These are phyloP conservation scores for Phyto melanocephala DNA, from an alignment of 2,888 invertebrate genomes.

Conservation along the genomic window DNA sequence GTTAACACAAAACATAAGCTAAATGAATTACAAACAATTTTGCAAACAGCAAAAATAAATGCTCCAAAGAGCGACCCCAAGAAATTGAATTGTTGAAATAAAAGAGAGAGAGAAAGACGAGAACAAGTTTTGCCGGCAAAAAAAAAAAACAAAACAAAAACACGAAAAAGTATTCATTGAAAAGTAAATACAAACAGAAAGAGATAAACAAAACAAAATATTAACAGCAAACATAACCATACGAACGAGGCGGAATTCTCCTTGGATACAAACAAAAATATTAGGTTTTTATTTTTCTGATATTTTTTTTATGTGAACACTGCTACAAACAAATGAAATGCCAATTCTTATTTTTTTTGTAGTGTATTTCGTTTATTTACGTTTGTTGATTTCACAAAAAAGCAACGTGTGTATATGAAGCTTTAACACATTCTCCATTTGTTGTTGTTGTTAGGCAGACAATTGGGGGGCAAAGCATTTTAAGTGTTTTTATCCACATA, in stretches of 20 bases:
- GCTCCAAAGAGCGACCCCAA: conserved; percentile 25
- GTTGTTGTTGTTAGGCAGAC: conserved; percentile 24
- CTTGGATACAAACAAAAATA: conserved; percentile 50
- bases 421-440: conserved; percentile 22
- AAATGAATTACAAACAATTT: neutral
- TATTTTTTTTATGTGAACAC: neutral
- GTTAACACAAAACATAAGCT: conserved; percentile 7
- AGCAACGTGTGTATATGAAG: conserved; percentile 46
- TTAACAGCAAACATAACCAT: conserved; percentile 44
- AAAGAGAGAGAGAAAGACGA: neutral
- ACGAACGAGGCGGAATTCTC: conserved; percentile 13
- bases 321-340: neutral
- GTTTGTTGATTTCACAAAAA: conserved; percentile 55
- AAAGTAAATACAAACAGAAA: conserved; percentile 48
- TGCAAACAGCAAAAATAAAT: neutral
- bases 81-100: neutral
- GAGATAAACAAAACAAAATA: conserved; percentile 61
- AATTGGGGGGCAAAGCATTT: too few species aligned
- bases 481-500: too few species aligned
- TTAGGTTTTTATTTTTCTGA: neutral
- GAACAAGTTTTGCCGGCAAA: conserved; percentile 25
- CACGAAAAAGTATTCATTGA: neutral
- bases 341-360: conserved; percentile 9
- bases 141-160: neutral
- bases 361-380: neutral